Conservation (phyloP, 2,113 vertebrate genomes). For the Engystomops pustulosus region DNA sequence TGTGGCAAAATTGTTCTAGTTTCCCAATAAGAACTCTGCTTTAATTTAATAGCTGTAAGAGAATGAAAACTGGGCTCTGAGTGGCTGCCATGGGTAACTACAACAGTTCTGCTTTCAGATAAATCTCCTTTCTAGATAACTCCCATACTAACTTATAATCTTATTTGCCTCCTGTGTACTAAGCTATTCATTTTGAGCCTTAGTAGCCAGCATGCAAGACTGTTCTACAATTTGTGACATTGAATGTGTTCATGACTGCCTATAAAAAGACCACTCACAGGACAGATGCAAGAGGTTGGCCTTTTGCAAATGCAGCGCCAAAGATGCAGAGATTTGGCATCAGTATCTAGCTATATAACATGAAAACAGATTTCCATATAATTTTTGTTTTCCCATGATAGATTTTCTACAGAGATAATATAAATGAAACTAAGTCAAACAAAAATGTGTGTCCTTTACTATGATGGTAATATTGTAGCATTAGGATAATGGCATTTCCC, state of each 20-base stretch:
- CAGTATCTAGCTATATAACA: not conserved
- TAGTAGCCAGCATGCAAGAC: not conserved
- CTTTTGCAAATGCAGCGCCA: not conserved
- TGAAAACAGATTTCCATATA: not conserved
- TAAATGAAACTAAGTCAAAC: not conserved
- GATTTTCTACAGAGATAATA: not conserved
- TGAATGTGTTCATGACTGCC: not conserved
- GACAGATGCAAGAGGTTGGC: not conserved
- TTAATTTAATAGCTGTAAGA: no score
- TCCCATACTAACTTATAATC: no score
- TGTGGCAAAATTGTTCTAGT: no score
- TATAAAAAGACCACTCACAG: not conserved
- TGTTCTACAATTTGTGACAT: not conserved
- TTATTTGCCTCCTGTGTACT: no score
- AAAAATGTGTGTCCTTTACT: not conserved
- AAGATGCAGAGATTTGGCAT: not conserved
- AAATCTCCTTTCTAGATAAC: no score
- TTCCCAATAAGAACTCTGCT: no score
- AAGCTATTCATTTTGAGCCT: no score
- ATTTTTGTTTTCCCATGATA: not conserved
- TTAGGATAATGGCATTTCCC: not conserved
- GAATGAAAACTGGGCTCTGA: no score
- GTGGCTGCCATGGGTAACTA: no score
- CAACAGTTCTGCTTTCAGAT: no score
- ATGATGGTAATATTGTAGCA: not conserved